These are phyloP conservation scores for Venustaconcha ellipsiformis DNA, from an alignment of 1,140 invertebrate species.

Conservation along the genomic window DNA sequence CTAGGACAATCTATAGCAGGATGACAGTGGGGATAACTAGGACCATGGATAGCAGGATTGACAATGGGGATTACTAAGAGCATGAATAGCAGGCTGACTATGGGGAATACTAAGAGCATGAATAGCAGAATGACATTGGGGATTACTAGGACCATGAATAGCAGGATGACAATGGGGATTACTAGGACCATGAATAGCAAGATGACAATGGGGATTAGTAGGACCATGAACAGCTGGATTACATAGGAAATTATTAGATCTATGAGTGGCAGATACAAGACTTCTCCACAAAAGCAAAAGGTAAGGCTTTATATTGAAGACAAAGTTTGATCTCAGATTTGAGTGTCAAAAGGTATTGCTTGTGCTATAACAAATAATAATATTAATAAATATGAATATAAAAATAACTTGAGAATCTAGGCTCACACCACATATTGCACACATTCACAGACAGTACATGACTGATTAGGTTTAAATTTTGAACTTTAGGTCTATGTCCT, in stretches of 20 bases:
- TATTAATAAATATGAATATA: no score
- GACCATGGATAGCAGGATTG: background rate
- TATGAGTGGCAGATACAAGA: background rate
- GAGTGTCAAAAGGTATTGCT: no score
- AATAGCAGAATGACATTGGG: background rate
- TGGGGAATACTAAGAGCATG: background rate
- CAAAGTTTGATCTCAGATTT: no score
- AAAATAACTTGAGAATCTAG: no score
- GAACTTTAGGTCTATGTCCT: no score
- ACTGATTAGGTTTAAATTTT: no score
- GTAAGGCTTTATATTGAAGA: no score
- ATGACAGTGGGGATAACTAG: background rate
- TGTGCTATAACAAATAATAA: no score
- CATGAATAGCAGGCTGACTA: slow-evolving; percentile 1
- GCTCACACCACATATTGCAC: no score
- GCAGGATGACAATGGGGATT: slow-evolving; percentile 3
- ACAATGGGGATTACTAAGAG: slow-evolving; percentile 1
- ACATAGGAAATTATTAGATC: background rate
- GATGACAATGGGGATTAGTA: slow-evolving; percentile 8
- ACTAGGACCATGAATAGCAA: slow-evolving; percentile 4
- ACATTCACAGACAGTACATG: no score
- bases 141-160: no score
- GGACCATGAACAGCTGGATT: slow-evolving; percentile 5
- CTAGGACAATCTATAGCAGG: slow-evolving; percentile 3
- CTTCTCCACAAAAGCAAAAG: no score